These are phyloP conservation scores for Microdon myrmicae DNA, from an alignment of 2,888 invertebrate genomes.

Conservation along the genomic window DNA sequence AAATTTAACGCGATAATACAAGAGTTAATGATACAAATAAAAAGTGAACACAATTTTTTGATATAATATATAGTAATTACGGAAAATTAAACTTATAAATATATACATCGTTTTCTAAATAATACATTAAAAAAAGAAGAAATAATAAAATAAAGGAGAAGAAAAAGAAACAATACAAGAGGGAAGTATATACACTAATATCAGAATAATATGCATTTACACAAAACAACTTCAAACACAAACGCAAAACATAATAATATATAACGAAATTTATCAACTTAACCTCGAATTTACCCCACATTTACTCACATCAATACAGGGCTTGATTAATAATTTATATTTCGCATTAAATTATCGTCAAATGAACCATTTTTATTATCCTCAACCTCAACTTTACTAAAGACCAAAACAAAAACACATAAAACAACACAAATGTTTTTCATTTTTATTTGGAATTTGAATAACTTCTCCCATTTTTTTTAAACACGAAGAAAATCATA, in stretches of 20 bases:
- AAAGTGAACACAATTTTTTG: constrained; percentile 22
- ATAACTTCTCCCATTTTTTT: constrained; percentile 8
- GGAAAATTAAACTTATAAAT: constrained; percentile 24
- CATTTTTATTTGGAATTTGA: too few species aligned
- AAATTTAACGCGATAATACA: constrained; percentile 18
- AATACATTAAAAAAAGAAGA: constrained; percentile 35
- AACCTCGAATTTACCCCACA: not conserved
- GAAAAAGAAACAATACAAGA: constrained; percentile 5
- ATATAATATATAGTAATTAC: constrained; percentile 28
- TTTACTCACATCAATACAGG: constrained; percentile 15
- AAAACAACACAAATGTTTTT: too few species aligned
- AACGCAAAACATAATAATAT: constrained; percentile 18
- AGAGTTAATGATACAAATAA: constrained; percentile 11
- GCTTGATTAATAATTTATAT: constrained; percentile 12
- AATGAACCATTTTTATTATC: too few species aligned
- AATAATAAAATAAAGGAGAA: constrained; percentile 1
- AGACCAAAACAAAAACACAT: too few species aligned
- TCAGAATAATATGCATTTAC: constrained; percentile 47
- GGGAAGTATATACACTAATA: constrained; percentile 36
- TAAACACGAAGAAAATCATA: constrained; percentile 30
- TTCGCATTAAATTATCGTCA: constrained; percentile 31
- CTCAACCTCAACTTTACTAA: too few species aligned
- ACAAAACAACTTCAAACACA: constrained; percentile 20
- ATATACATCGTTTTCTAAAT: constrained; percentile 41
- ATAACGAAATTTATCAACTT: constrained; percentile 5